Evolutionary conservation across 2,797 vertebrate genomes (phyloP).

Genomic region (Eulemur mongoz): DNA sequence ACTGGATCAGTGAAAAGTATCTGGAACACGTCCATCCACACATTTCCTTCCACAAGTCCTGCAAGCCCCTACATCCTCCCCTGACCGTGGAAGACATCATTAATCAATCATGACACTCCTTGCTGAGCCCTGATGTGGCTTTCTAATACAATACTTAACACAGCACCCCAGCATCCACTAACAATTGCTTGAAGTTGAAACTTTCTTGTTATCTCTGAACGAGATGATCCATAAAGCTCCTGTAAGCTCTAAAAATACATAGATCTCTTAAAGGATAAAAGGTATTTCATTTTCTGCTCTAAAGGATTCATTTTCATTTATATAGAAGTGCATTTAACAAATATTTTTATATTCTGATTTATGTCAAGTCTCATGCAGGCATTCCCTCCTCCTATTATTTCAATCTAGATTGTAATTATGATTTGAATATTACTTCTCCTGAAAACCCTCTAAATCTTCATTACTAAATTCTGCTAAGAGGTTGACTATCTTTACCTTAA

Average conservation of each 20-base stretch:
- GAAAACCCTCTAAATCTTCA: slow-evolving; percentile 27
- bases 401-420: background rate
- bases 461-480: slow-evolving; percentile 9
- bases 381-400: background rate
- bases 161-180: background rate
- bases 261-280: background rate
- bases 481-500: slow-evolving; percentile 32
- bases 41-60: background rate
- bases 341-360: slow-evolving; percentile 33
- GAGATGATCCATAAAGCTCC: background rate
- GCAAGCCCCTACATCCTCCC: background rate
- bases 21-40: background rate
- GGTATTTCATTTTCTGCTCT: background rate
- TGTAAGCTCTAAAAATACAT: background rate
- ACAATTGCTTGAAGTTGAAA: background rate
- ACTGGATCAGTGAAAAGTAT: background rate
- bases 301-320: background rate
- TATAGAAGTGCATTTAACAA: slow-evolving; percentile 15
- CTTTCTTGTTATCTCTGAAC: background rate
- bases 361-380: background rate
- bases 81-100: background rate
- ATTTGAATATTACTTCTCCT: slow-evolving; percentile 26
- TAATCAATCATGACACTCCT: background rate
- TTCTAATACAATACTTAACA: background rate
- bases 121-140: background rate